A percentile compares a stretch with the other conserved stretches of the same genome.
Conservation (phyloP, 1,140 invertebrate genomes). For the Zaprionus lachaisei region DNA sequence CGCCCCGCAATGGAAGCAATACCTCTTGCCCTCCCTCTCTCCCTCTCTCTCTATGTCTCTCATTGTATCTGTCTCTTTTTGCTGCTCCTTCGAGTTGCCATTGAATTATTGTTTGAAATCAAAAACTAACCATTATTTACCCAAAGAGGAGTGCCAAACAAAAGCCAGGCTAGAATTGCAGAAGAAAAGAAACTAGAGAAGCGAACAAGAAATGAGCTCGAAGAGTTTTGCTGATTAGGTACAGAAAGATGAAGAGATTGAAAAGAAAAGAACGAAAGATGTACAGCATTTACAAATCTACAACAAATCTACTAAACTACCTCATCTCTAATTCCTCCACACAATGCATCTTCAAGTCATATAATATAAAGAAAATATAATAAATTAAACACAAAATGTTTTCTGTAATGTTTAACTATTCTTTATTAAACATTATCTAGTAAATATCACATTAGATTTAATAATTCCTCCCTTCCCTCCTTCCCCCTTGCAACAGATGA, state of each 20-base stretch:
- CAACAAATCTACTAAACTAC: no score
- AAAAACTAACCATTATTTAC: constrained; percentile 79
- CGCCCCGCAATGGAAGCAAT: constrained; percentile 43
- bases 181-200: constrained; percentile 8
- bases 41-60: constrained; percentile 14
- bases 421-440: no score
- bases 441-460: no score
- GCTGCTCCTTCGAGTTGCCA: constrained; percentile 44
- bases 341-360: no score
- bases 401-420: no score
- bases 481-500: background rate
- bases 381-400: no score
- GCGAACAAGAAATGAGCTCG: constrained; percentile 2
- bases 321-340: no score
- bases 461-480: background rate
- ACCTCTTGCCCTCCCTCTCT: constrained; percentile 13
- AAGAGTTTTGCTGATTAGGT: background rate
- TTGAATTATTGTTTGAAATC: constrained; percentile 76
- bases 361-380: no score
- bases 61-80: constrained; percentile 13
- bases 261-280: background rate
- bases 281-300: no score
- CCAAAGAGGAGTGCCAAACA: constrained; percentile 56
- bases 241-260: background rate
- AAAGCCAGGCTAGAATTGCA: constrained; percentile 38